A percentile compares a stretch with the other conserved stretches of the same genome.
Conservation (phyloP, 2,797 vertebrate genomes). For the Ateles fusciceps region DNA sequence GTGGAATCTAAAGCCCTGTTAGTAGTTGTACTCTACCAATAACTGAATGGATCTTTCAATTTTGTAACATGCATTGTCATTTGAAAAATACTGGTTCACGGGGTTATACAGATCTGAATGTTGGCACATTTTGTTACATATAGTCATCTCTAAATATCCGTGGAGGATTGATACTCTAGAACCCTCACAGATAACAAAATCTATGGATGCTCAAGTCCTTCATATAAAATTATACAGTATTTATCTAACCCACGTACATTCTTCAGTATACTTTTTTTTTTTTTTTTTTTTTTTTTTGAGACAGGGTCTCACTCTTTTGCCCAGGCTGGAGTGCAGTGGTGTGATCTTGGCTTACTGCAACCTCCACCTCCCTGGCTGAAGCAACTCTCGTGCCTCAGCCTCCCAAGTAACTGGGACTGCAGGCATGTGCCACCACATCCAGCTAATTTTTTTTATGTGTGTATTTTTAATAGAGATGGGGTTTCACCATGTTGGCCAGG, state of each 20-base stretch:
- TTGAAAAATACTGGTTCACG: background rate
- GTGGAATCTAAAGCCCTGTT: background rate
- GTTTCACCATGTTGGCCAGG: background rate
- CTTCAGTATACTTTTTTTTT: background rate
- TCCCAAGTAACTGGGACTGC: background rate
- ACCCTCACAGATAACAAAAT: background rate
- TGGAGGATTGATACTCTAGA: background rate
- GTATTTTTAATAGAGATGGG: background rate
- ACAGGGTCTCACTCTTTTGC: background rate
- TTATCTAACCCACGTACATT: background rate
- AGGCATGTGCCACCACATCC: background rate
- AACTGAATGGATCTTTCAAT: background rate
- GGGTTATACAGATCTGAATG: conserved; percentile 18
- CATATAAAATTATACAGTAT: background rate
- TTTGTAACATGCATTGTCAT: background rate
- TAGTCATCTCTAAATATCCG: background rate
- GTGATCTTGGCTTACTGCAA: background rate
- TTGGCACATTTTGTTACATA: conserved; percentile 21
- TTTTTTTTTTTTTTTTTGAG: no score
- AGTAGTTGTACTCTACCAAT: background rate
- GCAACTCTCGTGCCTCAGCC: background rate
- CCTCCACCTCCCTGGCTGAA: background rate
- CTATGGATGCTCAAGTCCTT: background rate
- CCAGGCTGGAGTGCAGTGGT: background rate
- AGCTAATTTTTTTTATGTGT: background rate